A percentile compares a stretch with the other conserved stretches of the same genome.
Conservation (phyloP, 2,113 vertebrate species). For the Cygnus buccinator region DNA sequence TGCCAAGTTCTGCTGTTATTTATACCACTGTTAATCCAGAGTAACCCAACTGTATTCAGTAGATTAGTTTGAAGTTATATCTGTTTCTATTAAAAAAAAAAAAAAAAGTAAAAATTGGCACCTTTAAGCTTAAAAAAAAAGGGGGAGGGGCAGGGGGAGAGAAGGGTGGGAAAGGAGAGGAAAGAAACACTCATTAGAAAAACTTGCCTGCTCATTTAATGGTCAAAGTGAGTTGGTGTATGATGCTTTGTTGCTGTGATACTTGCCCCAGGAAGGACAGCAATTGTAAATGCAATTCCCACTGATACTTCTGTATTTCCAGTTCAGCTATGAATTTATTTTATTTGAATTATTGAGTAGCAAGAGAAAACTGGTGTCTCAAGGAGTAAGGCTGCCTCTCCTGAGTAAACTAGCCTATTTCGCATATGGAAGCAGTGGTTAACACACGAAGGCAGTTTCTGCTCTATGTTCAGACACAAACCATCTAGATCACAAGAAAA, state of each 20-base stretch:
- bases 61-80: constrained; percentile 5
- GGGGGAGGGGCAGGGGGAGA: not conserved
- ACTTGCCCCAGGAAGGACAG: not conserved
- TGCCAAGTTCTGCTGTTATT: constrained; percentile 29
- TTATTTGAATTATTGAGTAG: not conserved
- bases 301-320: not conserved
- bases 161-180: too few species aligned
- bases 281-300: not conserved
- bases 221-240: not conserved
- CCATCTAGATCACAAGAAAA: not conserved
- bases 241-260: not conserved
- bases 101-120: not conserved
- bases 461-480: not conserved
- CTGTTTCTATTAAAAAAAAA: not conserved
- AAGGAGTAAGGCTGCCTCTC: not conserved
- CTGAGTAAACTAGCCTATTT: not conserved
- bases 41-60: not conserved
- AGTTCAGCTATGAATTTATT: not conserved
- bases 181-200: not conserved
- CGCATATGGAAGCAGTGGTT: not conserved
- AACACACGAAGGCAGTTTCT: not conserved
- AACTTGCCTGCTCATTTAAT: not conserved
- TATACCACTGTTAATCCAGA: constrained; percentile 7
- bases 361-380: not conserved
- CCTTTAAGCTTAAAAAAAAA: not conserved